Percentiles rank a stretch among this genome's conserved stretches.
phyloP scores from a whole-genome alignment of 2,888 invertebrate genomes.

The Brachynemurus nebulosus region DNA sequence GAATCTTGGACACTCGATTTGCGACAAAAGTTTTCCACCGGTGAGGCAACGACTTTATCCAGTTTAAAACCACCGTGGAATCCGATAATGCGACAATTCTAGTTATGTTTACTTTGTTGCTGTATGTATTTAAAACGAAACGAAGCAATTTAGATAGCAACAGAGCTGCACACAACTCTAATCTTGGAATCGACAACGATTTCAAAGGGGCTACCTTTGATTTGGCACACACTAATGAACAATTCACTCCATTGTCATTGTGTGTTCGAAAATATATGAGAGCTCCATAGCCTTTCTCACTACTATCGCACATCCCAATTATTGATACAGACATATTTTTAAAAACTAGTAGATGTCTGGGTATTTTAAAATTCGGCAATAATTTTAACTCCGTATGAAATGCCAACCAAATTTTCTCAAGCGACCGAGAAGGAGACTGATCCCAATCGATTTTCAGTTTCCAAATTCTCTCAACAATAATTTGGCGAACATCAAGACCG shows the following conservation, averaged over 20 bases:
- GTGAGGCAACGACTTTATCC: conserved; percentile 13
- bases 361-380: conserved; percentile 6
- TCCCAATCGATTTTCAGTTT: conserved; percentile 12
- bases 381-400: conserved; percentile 8
- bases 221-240: conserved; percentile 11
- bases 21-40: conserved; percentile 14
- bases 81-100: conserved; percentile 12
- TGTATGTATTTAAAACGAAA: neutral
- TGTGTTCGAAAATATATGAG: conserved; percentile 13
- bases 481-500: too few relatives aligned
- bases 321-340: conserved; percentile 8
- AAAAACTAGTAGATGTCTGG: conserved; percentile 3
- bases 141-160: conserved; percentile 10
- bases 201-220: conserved; percentile 13
- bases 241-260: neutral
- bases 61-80: conserved; percentile 12
- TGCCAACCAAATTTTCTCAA: conserved; percentile 6
- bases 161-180: conserved; percentile 15
- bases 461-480: conserved; percentile 10
- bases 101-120: neutral
- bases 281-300: conserved; percentile 11
- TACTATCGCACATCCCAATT: conserved; percentile 12
- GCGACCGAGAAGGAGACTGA: conserved; percentile 5
- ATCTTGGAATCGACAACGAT: conserved; percentile 12
- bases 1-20: conserved; percentile 13